Evolutionary conservation across 2,797 vertebrate genomes (phyloP).

Genomic region (Typhlichthys subterraneus): DNA sequence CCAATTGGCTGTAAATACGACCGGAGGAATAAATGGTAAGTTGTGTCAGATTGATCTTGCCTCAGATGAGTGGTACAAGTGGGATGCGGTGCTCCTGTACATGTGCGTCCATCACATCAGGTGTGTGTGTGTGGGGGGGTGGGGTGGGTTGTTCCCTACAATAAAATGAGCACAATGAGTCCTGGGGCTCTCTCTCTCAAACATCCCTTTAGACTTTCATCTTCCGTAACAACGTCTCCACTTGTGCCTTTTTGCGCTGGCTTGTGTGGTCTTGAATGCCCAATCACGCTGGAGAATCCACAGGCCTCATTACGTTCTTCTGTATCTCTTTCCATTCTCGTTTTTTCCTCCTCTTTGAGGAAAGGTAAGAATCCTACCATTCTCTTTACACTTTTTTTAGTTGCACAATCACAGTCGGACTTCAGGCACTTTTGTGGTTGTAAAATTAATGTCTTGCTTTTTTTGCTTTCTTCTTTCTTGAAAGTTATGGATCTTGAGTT

Average conservation of each 20-base stretch:
- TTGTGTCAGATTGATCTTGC: too few relatives aligned
- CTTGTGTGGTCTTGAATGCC: conserved; percentile 64
- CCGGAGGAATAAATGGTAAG: too few relatives aligned
- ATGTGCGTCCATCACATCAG: conserved; percentile 1
- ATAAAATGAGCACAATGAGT: conserved; percentile 45
- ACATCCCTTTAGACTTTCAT: conserved; percentile 19
- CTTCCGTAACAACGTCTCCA: conserved; percentile 41
- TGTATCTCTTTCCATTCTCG: conserved; percentile 8
- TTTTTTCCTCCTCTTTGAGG: conserved; percentile 26
- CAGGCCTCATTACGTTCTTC: conserved; percentile 31
- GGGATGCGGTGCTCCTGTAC: conserved; percentile 20
- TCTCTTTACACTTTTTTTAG: neutral
- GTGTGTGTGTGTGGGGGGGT: neutral
- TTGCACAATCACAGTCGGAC: too few relatives aligned
- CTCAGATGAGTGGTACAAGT: too few relatives aligned
- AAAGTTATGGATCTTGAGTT: neutral
- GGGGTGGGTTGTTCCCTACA: conserved; percentile 18
- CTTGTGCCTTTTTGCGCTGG: conserved; percentile 58
- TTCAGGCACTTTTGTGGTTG: neutral
- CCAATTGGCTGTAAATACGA: neutral
- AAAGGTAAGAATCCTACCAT: conserved; percentile 25
- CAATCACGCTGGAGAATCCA: conserved; percentile 57
- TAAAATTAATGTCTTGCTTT: conserved; percentile 14
- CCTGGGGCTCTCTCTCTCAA: neutral
- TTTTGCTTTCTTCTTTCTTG: neutral